Evolutionary conservation across 2,113 vertebrate species (phyloP).

Genomic region (Pao palembangensis): DNA sequence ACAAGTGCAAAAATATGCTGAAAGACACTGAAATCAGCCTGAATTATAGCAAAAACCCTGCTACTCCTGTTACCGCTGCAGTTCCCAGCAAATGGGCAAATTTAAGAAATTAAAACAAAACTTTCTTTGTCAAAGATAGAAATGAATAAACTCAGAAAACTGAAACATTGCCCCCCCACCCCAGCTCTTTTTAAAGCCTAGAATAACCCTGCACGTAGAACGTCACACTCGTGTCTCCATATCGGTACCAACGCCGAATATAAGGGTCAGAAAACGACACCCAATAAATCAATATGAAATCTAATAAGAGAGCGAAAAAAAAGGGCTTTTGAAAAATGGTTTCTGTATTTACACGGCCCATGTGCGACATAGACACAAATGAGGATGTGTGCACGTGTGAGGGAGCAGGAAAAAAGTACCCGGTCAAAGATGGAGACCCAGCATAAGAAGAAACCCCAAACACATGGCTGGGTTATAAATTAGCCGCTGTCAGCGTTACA

Average conservation of each 20-base stretch:
- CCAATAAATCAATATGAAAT: slow-evolving; percentile 69
- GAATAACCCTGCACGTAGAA: background rate
- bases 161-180: too few relatives aligned
- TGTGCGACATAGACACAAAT: slow-evolving; percentile 11
- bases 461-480: slow-evolving; percentile 95
- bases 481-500: slow-evolving; percentile 99
- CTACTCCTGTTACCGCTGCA: too few relatives aligned
- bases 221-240: slow-evolving; percentile 30
- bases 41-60: background rate
- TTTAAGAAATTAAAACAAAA: too few relatives aligned
- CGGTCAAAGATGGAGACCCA: slow-evolving; percentile 77
- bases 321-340: slow-evolving; percentile 32
- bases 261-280: slow-evolving; percentile 54
- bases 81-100: too few relatives aligned
- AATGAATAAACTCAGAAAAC: too few relatives aligned
- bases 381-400: slow-evolving; percentile 20
- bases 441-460: slow-evolving; percentile 71
- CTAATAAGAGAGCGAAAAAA: slow-evolving; percentile 41
- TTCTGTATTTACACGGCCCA: slow-evolving; percentile 32
- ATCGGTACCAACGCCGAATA: slow-evolving; percentile 41
- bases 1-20: too few relatives aligned
- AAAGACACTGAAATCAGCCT: too few relatives aligned
- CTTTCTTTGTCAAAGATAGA: too few relatives aligned
- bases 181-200: too few relatives aligned
- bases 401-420: slow-evolving; percentile 71